Percentiles rank a stretch among this genome's conserved stretches.
These are phyloP conservation scores for Tanypteryx hageni DNA, from an alignment of 2,888 invertebrate genomes.

Conservation along the genomic window DNA sequence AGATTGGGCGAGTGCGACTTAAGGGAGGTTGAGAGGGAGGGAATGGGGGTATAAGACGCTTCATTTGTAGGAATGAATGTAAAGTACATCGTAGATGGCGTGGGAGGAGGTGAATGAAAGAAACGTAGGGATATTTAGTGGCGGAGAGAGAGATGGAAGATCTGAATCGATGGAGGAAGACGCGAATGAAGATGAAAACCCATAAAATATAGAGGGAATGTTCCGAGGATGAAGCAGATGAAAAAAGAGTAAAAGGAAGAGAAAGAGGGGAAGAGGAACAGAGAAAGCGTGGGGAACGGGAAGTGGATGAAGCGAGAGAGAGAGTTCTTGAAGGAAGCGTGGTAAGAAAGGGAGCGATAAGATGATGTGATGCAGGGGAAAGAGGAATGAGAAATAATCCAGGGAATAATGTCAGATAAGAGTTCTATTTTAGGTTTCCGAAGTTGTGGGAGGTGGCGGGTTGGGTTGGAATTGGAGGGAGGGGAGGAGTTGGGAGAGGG, in stretches of 20 bases:
- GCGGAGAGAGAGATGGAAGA: slow-evolving; percentile 22
- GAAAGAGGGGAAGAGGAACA: too few species aligned
- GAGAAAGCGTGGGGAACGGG: too few species aligned
- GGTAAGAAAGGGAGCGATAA: background rate
- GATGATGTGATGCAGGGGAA: background rate
- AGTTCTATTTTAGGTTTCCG: slow-evolving; percentile 36
- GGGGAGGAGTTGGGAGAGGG: background rate
- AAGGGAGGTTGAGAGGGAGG: too few species aligned
- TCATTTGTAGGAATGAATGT: too few species aligned
- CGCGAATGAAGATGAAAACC: background rate
- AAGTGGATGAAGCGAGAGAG: too few species aligned
- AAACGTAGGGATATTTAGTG: too few species aligned
- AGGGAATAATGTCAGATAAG: slow-evolving; percentile 31
- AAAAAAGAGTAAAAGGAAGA: background rate
- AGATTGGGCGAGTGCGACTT: too few species aligned
- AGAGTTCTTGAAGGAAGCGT: background rate
- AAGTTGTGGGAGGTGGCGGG: background rate
- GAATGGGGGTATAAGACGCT: too few species aligned
- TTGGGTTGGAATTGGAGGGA: background rate
- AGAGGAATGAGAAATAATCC: background rate
- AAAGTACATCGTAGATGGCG: too few species aligned
- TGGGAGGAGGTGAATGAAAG: background rate
- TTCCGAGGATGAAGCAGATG: background rate
- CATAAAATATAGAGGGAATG: background rate
- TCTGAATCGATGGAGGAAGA: background rate